These are phyloP conservation scores for Panthera tigris DNA, from an alignment of 2,113 vertebrate genomes.

Conservation along the genomic window DNA sequence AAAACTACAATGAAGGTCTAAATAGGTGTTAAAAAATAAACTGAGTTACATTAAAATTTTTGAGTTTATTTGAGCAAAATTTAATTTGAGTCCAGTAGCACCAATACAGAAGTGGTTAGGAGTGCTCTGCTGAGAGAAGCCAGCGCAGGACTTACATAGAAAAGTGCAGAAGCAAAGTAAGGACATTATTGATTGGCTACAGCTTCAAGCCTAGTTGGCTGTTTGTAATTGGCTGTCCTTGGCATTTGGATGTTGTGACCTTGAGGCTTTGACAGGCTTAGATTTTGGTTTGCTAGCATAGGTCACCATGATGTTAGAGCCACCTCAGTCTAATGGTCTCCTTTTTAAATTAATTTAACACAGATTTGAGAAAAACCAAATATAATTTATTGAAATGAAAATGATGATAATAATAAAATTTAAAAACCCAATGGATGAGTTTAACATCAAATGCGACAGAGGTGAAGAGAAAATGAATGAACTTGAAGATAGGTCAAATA, in stretches of 20 bases:
- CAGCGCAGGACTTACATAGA: background rate
- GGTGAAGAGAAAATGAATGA: background rate
- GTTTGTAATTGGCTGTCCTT: background rate
- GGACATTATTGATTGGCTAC: background rate
- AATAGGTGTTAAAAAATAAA: background rate
- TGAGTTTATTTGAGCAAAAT: background rate
- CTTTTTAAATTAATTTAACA: background rate
- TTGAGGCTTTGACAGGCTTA: background rate
- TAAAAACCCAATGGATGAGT: background rate
- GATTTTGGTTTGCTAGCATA: background rate
- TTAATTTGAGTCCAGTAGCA: background rate
- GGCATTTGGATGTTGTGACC: background rate
- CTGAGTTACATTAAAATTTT: background rate
- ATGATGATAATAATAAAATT: slow-evolving; percentile 24
- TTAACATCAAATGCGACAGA: slow-evolving; percentile 18
- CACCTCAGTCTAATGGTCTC: background rate
- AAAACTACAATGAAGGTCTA: background rate
- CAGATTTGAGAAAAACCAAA: slow-evolving; percentile 21
- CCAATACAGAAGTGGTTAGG: background rate
- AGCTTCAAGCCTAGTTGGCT: background rate
- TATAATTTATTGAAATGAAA: slow-evolving; percentile 37
- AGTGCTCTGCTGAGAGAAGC: background rate
- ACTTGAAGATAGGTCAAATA: background rate
- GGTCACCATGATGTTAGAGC: background rate
- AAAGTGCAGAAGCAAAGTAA: background rate